phyloP scores from a whole-genome alignment of 2,888 invertebrate genomes.

The Epiblema foenella region DNA sequence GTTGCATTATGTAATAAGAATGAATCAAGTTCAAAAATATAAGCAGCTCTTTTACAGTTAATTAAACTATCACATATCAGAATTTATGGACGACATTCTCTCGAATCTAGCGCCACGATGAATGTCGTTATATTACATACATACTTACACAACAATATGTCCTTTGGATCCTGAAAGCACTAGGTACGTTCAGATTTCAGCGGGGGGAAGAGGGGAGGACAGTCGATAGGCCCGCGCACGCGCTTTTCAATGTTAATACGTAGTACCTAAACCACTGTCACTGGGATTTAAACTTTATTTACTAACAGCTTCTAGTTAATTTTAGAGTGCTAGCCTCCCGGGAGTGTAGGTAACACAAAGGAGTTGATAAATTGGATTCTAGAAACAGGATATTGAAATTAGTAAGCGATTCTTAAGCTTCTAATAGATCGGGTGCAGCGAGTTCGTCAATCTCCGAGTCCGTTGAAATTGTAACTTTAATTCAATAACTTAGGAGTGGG shows the following conservation, averaged over 20 bases:
- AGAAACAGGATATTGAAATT: conserved; percentile 42
- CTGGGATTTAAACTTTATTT: conserved; percentile 1
- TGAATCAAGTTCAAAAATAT: too few species aligned
- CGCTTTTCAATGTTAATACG: conserved; percentile 52
- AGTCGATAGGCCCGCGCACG: conserved; percentile 75
- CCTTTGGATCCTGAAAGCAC: conserved; percentile 61
- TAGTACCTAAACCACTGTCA: conserved; percentile 17
- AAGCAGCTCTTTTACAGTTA: too few species aligned
- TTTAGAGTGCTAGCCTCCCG: not conserved
- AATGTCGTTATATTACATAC: not conserved
- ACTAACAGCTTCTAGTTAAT: not conserved
- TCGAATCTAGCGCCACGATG: conserved; percentile 8
- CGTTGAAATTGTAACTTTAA: not conserved
- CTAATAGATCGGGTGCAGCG: not conserved
- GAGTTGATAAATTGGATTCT: conserved; percentile 39
- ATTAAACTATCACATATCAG: too few species aligned
- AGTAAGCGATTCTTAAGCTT: conserved; percentile 5
- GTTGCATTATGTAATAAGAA: too few species aligned
- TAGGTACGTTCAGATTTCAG: conserved; percentile 60
- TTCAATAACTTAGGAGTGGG: conserved; percentile 1
- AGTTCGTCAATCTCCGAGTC: not conserved
- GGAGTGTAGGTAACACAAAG: conserved; percentile 37
- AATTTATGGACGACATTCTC: conserved; percentile 10
- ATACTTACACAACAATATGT: too few species aligned
- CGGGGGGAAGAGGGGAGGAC: conserved; percentile 53